phyloP scores from a whole-genome alignment of 30 jellyfish, hydroid and myxozoan species.

The Catostylus mosaicus region DNA sequence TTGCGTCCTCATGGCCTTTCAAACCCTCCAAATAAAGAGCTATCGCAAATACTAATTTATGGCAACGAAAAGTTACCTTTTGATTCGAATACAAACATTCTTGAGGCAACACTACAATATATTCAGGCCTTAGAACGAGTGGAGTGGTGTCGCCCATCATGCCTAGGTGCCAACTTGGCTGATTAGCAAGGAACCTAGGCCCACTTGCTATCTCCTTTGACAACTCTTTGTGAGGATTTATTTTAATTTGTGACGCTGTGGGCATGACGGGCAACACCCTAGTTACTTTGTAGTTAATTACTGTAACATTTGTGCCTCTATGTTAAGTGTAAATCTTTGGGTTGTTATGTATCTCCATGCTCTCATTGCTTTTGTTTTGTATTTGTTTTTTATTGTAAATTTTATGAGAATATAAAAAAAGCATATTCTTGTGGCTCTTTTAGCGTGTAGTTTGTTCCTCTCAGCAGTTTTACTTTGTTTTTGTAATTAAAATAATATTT shows the following conservation, averaged over 20 bases:
- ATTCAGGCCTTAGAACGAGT: slow-evolving; percentile 16
- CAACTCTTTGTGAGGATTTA: background rate
- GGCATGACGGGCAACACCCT: slow-evolving; percentile 1
- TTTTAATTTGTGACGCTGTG: background rate
- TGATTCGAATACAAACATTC: slow-evolving; percentile 37
- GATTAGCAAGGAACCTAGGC: background rate
- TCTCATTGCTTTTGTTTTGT: too few species aligned
- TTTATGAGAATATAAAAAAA: too few species aligned
- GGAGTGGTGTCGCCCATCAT: slow-evolving; percentile 19
- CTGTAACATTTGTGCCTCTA: background rate
- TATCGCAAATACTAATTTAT: slow-evolving; percentile 17
- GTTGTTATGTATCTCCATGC: too few species aligned
- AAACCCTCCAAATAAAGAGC: slow-evolving; percentile 27
- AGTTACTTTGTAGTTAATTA: background rate
- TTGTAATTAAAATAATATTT: background rate
- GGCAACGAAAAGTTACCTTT: slow-evolving; percentile 49
- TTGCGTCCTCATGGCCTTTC: too few species aligned
- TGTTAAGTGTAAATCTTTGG: background rate
- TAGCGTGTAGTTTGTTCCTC: too few species aligned
- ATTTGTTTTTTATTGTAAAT: too few species aligned
- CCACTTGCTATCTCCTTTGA: background rate
- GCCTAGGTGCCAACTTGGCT: slow-evolving; percentile 9
- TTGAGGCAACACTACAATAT: slow-evolving; percentile 17
- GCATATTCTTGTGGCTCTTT: too few species aligned
- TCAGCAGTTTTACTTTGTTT: too few species aligned